Conservation (phyloP, 2,113 vertebrate genomes). For the Mastomys natalensis region DNA sequence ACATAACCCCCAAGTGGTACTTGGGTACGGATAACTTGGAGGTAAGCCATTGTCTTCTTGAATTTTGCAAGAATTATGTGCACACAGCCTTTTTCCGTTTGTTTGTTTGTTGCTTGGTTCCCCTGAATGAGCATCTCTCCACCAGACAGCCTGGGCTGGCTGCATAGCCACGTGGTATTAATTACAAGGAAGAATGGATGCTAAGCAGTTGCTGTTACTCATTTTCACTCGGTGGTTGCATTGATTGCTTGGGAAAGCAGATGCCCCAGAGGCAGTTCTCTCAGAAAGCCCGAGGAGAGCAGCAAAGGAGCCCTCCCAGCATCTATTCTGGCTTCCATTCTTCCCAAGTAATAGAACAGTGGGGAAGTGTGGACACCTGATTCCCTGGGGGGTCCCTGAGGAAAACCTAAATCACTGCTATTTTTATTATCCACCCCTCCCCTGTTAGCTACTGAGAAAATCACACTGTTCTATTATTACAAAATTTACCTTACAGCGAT, state of each 20-base stretch:
- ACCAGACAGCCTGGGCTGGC: slow-evolving; percentile 30
- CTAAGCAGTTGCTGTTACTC: slow-evolving; percentile 74
- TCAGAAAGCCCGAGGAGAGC: neutral
- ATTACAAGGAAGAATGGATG: slow-evolving; percentile 73
- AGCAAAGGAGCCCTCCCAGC: neutral
- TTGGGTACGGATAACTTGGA: slow-evolving; percentile 60
- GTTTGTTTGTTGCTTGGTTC: slow-evolving; percentile 68
- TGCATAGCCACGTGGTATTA: slow-evolving; percentile 32
- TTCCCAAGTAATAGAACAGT: neutral
- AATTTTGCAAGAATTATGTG: slow-evolving; percentile 62
- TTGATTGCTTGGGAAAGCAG: slow-evolving; percentile 69
- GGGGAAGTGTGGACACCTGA: neutral
- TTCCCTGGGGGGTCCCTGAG: neutral
- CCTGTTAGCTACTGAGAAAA: slow-evolving; percentile 56
- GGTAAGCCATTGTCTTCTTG: slow-evolving; percentile 1
- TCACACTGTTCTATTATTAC: slow-evolving; percentile 49
- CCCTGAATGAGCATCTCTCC: slow-evolving; percentile 63
- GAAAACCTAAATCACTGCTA: slow-evolving; percentile 13
- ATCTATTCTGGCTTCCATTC: slow-evolving; percentile 22
- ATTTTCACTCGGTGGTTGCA: slow-evolving; percentile 32
- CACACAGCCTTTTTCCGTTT: slow-evolving; percentile 48
- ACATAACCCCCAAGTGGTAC: slow-evolving; percentile 12
- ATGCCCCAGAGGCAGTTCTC: slow-evolving; percentile 47
- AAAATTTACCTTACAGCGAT: slow-evolving; percentile 47
- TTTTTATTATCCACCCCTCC: slow-evolving; percentile 1